Conservation (phyloP, 2,113 vertebrate species). For the Nesospiza acunhae region DNA sequence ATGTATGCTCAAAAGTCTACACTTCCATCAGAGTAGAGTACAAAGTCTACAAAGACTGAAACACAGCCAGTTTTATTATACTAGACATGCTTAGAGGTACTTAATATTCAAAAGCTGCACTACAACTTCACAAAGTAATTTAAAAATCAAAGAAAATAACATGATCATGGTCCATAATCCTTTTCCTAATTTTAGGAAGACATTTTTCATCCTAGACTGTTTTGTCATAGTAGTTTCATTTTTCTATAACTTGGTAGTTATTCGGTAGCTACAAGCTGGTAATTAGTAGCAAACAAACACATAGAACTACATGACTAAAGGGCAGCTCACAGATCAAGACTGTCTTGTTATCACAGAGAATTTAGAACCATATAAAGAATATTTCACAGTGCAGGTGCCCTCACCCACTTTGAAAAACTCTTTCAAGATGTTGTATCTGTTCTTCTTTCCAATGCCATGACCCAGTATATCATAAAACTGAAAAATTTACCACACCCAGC, state of each 20-base stretch:
- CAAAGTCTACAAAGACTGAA: neutral
- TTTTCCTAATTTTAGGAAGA: neutral
- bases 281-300: neutral
- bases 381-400: neutral
- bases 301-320: neutral
- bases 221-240: neutral
- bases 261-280: neutral
- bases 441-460: neutral
- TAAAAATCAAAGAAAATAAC: neutral
- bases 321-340: neutral
- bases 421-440: neutral
- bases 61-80: neutral
- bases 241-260: neutral
- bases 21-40: neutral
- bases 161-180: accelerated
- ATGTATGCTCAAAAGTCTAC: neutral
- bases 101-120: neutral
- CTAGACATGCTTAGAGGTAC: neutral
- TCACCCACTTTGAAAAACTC: neutral
- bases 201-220: neutral
- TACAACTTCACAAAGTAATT: neutral
- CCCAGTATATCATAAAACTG: neutral
- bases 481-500: neutral
- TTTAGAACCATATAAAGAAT: neutral
- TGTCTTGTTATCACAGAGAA: neutral